These are phyloP conservation scores for Trochalopteron elliotii DNA, from an alignment of 2,113 vertebrate genomes.

Conservation along the genomic window DNA sequence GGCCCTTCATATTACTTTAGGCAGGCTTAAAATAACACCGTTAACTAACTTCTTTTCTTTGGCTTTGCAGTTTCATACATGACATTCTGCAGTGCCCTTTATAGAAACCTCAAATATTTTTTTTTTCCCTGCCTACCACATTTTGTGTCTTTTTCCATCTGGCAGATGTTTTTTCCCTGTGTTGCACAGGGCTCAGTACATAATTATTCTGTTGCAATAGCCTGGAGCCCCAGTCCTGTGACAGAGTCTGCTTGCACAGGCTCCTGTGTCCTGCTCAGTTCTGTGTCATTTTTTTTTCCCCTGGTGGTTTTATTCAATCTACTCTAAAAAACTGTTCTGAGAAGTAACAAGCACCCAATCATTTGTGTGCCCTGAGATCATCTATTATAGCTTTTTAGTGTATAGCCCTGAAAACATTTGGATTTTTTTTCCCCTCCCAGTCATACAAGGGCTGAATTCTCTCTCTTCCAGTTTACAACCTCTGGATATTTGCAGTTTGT, in stretches of 20 bases:
- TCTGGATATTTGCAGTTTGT: not conserved
- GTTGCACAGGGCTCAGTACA: not conserved
- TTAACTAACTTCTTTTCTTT: not conserved
- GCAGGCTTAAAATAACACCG: not conserved
- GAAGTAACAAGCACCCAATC: not conserved
- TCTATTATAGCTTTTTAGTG: not conserved
- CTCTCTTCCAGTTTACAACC: not conserved
- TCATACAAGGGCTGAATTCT: not conserved
- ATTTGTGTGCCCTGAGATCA: not conserved
- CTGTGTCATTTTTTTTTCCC: not conserved
- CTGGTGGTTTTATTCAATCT: not conserved
- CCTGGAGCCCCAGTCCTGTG: not conserved
- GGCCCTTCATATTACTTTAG: not conserved
- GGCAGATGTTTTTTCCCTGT: not conserved
- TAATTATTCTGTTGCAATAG: slow-evolving; percentile 26
- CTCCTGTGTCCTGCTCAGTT: not conserved
- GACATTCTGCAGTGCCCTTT: slow-evolving; percentile 15
- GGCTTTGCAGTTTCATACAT: not conserved
- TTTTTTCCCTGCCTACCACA: not conserved
- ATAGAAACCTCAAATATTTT: slow-evolving; percentile 32
- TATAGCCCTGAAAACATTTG: not conserved
- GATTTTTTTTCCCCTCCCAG: not conserved
- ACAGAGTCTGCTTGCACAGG: not conserved
- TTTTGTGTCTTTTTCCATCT: slow-evolving; percentile 38
- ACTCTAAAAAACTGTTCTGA: not conserved